Conservation (phyloP, 64 coral and sea anemone genomes). For the Pachyseris speciosa region DNA sequence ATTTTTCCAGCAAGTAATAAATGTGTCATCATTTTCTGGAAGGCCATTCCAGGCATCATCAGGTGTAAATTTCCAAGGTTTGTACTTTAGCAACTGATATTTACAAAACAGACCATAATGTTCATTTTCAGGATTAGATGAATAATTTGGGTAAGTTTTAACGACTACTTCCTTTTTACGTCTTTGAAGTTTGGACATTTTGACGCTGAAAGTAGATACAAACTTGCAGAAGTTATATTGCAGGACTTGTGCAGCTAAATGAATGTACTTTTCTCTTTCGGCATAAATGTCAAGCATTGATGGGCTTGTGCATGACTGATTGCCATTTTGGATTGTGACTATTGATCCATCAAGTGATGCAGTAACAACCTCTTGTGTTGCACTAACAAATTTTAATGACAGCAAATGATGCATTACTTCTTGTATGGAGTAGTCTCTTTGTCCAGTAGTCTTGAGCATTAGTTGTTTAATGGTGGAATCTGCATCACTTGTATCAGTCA, state of each 20-base stretch:
- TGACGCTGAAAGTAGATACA: neutral
- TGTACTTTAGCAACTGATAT: constrained; percentile 51
- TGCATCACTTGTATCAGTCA: neutral
- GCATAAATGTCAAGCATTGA: constrained; percentile 43
- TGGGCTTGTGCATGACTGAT: constrained; percentile 22
- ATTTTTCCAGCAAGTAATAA: too few species aligned
- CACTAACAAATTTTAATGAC: constrained; percentile 25
- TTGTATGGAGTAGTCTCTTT: neutral
- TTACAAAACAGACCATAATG: constrained; percentile 61
- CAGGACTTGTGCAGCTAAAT: constrained; percentile 21
- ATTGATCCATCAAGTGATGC: constrained; percentile 50
- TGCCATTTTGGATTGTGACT: neutral
- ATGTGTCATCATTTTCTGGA: too few species aligned
- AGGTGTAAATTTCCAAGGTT: constrained; percentile 16
- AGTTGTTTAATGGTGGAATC: too few species aligned
- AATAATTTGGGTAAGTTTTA: constrained; percentile 57
- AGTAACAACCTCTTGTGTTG: constrained; percentile 10
- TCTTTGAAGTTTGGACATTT: constrained; percentile 1
- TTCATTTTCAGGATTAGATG: constrained; percentile 36
- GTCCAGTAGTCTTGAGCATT: neutral
- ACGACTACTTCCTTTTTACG: neutral
- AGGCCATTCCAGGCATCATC: constrained; percentile 35
- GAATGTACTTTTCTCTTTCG: neutral
- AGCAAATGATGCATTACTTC: constrained; percentile 51
- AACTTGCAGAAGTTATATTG: constrained; percentile 43